Base-by-base conservation (phyloP, 2,113 vertebrate genomes). In the Alectura lathami region DNA sequence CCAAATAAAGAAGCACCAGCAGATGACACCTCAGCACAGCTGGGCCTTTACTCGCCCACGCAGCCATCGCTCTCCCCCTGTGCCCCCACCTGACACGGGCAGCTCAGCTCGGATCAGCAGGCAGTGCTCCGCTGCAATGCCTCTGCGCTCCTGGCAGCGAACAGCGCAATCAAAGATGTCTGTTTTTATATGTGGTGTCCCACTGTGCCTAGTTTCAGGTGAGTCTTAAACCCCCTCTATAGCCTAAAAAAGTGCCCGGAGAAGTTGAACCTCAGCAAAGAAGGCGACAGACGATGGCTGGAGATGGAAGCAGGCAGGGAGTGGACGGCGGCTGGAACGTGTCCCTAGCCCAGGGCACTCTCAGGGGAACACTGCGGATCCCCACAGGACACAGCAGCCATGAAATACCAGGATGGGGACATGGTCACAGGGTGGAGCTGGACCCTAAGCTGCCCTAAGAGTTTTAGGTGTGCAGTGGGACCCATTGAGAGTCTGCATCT, bases 111-210 rank as follows among this genome's bases (percentile, higher is more conserved):
- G 42, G 60, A 94, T 94, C 94, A 64, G 95, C 72, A 96, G 32
- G 59, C 66, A 93, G 69, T 6, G 75, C 89, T 32, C 93, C 77
- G 64, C 85, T 84, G 64, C 86, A 93, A 66, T 78, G 82, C 48
- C 86, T 69, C 74, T 26, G 40, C 43, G 74, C 57, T 64, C 74
- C 62, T 73, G 81, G 86, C 88, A 95, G 73, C 75, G 60, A 72
- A 84, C 51, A 92, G 73, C 48, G 78, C 89, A 94, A 78, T 89
- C 92, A 89, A 59, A 92, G n/a, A 69, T 53, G 95, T 96, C 91
- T 69, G 92, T 94, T 89, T 89, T 96, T 94, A 79, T 79, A 95
- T 89, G 77, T 82, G 48, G 38, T 93, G 57, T 82, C 68, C 62
- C 86, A 80, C 62, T 76, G 18, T 5, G 45, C 57, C 50, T 82